phyloP scores from a whole-genome alignment of 2,888 invertebrate species.

The Gastrophysa polygoni region DNA sequence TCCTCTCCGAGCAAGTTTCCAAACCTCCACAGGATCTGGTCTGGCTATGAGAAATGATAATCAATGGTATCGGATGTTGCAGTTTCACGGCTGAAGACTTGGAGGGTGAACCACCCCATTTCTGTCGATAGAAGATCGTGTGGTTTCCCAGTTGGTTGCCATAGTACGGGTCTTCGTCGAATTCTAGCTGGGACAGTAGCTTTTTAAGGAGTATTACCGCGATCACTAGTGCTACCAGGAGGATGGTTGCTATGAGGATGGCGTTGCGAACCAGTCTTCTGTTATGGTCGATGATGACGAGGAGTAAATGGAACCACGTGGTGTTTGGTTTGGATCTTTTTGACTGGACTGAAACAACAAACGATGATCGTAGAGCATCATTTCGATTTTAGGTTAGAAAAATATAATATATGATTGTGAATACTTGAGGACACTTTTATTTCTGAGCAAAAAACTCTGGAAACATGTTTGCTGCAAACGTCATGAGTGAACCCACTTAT shows the following conservation, averaged over 20 bases:
- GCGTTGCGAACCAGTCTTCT: background rate
- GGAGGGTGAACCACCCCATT: conserved; percentile 60
- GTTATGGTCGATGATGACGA: background rate
- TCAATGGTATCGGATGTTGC: conserved; percentile 55
- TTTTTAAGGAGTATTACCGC: conserved; percentile 1
- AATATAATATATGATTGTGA: too few relatives aligned
- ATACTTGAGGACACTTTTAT: too few relatives aligned
- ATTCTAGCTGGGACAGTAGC: background rate
- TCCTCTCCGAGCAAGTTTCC: conserved; percentile 58
- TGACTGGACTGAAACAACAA: background rate
- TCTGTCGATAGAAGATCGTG: conserved; percentile 28
- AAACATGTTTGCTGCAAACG: too few relatives aligned
- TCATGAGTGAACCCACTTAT: too few relatives aligned
- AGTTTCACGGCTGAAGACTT: conserved; percentile 44
- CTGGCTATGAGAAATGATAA: conserved; percentile 59
- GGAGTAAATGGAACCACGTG: background rate
- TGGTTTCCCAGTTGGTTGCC: conserved; percentile 24
- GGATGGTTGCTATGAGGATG: background rate
- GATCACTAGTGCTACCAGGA: conserved; percentile 5
- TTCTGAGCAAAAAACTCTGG: too few relatives aligned
- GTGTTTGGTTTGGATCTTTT: background rate
- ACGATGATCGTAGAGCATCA: background rate
- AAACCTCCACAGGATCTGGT: conserved; percentile 57
- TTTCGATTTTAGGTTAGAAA: background rate
- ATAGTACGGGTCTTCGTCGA: conserved; percentile 11